Base-by-base conservation (phyloP, 1,140 invertebrate species). In the Drosophila fuyamai region DNA sequence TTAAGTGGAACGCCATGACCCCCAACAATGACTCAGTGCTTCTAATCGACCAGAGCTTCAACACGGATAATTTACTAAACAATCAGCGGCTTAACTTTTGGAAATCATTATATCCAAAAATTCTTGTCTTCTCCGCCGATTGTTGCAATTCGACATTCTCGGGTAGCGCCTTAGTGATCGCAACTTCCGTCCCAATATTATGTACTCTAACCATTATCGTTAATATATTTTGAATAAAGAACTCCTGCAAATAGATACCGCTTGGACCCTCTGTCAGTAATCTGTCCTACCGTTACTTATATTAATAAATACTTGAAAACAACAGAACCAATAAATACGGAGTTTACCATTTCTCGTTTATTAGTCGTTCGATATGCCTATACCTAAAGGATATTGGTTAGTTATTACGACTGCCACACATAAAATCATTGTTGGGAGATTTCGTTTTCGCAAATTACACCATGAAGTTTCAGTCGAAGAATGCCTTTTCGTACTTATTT, bases 61-160 rank as follows among this genome's bases (percentile, higher is more conserved):
- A 95, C 58, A 96, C 96, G 94, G 95, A 94, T 70, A 94, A 95
- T 58, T 79, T 94, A 1, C 93, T 96, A 1, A 95, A 96, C 92
- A 96, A 96, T 82, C 96, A 95, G 81, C 94, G 95, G 8, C 94
- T 97, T 70, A 94, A 95, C 44, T 97, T 97, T 92, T 97, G 96
- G 96, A 96, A 96, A 79, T 94, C 96, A 40, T 96, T 96, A 81
- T 97, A 96, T 90, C 96, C 96, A 0, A 95, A 94, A 90, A 94
- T 97, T 10, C 77, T 96, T 0, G 93, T 95, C 79, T 94, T 95
- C 59, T 94, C 95, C 0, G 95, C 94, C 2, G 94, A 95, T 79
- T 96, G 96, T 82, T 96, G 96, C 76, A 95, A 96, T 85, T 86
- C 85, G 4, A 90, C 85, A 51, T 74, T 76, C 61, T 50, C 57